phyloP scores from a whole-genome alignment of 2,888 invertebrate species.

The Theodoxus fluviatilis region DNA sequence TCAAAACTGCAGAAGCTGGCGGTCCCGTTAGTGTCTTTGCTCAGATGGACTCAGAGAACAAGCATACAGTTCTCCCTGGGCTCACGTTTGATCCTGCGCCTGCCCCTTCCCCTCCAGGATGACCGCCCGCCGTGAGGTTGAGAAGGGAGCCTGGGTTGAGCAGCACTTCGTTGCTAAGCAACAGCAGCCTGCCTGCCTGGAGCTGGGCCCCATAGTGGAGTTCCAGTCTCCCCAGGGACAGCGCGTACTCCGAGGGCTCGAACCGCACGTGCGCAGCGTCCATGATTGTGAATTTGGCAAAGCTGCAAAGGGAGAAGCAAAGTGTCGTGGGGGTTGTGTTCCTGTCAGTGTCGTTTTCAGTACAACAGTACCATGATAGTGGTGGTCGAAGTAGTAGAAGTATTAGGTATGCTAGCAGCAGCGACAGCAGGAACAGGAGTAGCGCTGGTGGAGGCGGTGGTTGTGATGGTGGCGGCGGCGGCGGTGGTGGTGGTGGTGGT shows the following conservation, averaged over 20 bases:
- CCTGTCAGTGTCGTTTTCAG: too few species aligned
- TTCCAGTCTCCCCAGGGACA: conserved; percentile 41
- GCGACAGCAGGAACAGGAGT: too few species aligned
- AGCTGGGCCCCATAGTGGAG: conserved; percentile 43
- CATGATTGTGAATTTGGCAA: conserved; percentile 44
- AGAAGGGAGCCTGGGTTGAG: conserved; percentile 46
- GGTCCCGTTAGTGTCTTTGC: too few species aligned
- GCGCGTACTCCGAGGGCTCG: conserved; percentile 34
- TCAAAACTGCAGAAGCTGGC: too few species aligned
- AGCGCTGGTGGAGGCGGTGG: too few species aligned
- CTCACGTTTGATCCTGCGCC: conserved; percentile 43
- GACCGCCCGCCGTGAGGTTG: conserved; percentile 41
- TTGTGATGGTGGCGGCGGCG: too few species aligned
- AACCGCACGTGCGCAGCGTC: conserved; percentile 42
- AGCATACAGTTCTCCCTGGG: background rate
- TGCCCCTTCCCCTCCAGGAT: conserved; percentile 37
- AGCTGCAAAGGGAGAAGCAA: too few species aligned
- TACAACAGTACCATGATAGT: too few species aligned
- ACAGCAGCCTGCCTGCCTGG: conserved; percentile 36
- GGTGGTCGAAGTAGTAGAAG: too few species aligned
- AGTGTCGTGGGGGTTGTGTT: too few species aligned
- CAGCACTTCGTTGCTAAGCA: conserved; percentile 40
- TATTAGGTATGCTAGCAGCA: too few species aligned
- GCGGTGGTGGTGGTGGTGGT: background rate
- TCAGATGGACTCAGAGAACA: background rate